Base-by-base conservation (phyloP, 2,797 vertebrate genomes). In the Xenops minutus region DNA sequence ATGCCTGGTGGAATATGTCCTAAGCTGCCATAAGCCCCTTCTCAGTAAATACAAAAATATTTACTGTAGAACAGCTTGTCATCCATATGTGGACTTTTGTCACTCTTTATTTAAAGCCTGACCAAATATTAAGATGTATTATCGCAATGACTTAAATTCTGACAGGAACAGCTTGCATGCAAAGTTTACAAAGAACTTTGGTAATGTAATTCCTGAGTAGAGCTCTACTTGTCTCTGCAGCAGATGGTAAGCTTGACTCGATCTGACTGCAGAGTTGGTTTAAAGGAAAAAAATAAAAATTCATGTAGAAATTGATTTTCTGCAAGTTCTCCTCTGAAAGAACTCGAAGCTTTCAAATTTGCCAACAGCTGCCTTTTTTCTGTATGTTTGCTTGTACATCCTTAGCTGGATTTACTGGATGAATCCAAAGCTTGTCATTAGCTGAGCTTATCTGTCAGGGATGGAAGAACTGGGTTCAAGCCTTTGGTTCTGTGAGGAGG, bases 1-100 rank as follows among this genome's bases (percentile, higher is more conserved):
- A 92, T 89, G 92, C 89, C 89, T 97, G 84, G 94, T 96, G 89
- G 89, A 97, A 94, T 61, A 69, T 92, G 77, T 95, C 95, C 91
- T 97, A 91, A 96, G 94, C 61, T 87, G 82, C 95, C 97, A 97
- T 97, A 98, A 98, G 96, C 96, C 91, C 96, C 69, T 93, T 92
- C 97, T 97, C 96, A 96, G 94, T 95, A 97, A 97, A 98, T 93
- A 96, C 75, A 97, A 97, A 98, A 98, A 98, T 98, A 98, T 98
- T 98, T 98, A 98, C 98, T 96, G 94, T 97, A 91, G 96, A 98
- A 96, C 98, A 98, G 98, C 97, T 97, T 98, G 98, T 96, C 96
- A 98, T 94, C 98, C 98, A 98, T 98, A 98, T 98, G 98, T 97
- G 98, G 98, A 98, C 98, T 98, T 98, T 98, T 98, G 97, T 98